Base-by-base conservation (phyloP, 2,113 vertebrate species). In the Nothobranchius kuhntae region DNA sequence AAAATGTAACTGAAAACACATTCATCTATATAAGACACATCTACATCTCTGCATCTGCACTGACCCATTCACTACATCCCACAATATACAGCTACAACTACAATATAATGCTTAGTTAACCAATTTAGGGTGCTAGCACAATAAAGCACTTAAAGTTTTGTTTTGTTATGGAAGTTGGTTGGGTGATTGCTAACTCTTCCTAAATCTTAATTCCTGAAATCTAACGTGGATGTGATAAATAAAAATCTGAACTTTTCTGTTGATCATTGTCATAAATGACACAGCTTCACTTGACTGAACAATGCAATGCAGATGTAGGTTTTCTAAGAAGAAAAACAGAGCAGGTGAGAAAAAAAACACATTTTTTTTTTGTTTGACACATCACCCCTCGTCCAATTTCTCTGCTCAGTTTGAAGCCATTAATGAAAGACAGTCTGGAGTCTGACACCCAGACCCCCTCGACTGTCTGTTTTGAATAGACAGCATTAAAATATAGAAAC, bases 401-500 rank as follows among this genome's bases (percentile, higher is more conserved):
- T 63, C 42, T 42, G 10, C 63, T 70, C 50, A 44, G 45, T 69
- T 60, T 67, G 58, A 54, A 70, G 69, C 36, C 68, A 55, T 75
- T 70, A 77, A 80, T 80, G 65, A 83, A 66, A 73, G 52, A 54
- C 40, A 45, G 60, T 46, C 38, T 69, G 56, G 44, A 50, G 53
- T 65, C 53, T 71, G 64, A 73, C 51, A 51, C 57, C 53, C 11
- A 70, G 70, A 69, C 75, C 83, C 74, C 66, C 53, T 74, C 6
- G 44, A 45, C 26, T 30, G 52, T 54, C 73, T 72, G 40, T 63
- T 72, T 78, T 56, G 36, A 52, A 35, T 7, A 52, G 47, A 26
- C 12, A 10, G 21, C 45, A 56, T 53, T 2, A 35, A n/a, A 36
- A 59, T 36, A 38, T 2, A 1, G 26, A 72, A 35, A 65, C 21